A percentile compares a stretch with the other conserved stretches of the same genome.
phyloP scores from a whole-genome alignment of 2,113 vertebrate species.

The human region GRCh38 chr15:39770001-39770500 shows the following conservation, averaged over 20 bases:
- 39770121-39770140: neutral
- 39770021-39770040: neutral
- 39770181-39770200: constrained; percentile 3
- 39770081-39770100: neutral
- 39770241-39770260: neutral
- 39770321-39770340: neutral
- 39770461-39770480: neutral
- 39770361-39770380: neutral
- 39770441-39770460: constrained; percentile 21
- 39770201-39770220: constrained; percentile 13
- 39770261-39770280: constrained; percentile 17
- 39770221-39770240: constrained; percentile 46
- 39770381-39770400: neutral
- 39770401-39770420: neutral
- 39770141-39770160: neutral
- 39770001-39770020: constrained; percentile 3
- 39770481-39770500: constrained; percentile 34
- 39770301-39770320: constrained; percentile 2
- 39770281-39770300: neutral
- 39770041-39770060: neutral
- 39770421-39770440: constrained; percentile 68
- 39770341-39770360: constrained; percentile 26
- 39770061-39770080: neutral
- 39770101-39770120: constrained; percentile 25
- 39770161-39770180: constrained; percentile 25